Conservation (phyloP, 2,888 invertebrate species). For the Drosophila sordidula region DNA sequence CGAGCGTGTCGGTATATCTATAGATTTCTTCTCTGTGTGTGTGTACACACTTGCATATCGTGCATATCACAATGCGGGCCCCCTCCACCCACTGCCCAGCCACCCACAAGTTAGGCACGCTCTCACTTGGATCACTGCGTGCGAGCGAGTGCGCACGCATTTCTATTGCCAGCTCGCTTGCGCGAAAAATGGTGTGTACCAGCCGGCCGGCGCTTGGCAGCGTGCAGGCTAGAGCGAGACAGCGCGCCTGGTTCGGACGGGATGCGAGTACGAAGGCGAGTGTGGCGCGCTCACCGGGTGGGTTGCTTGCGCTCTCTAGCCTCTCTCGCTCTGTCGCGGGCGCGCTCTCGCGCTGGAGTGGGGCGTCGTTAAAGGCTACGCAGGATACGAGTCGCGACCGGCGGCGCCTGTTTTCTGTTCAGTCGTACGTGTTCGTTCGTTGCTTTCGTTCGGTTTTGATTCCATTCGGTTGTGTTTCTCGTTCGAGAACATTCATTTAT, state of each 20-base stretch:
- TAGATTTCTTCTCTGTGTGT: neutral
- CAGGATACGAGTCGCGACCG: conserved; percentile 38
- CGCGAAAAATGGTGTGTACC: conserved; percentile 71
- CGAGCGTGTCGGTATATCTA: too few species aligned
- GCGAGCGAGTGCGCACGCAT: conserved; percentile 10
- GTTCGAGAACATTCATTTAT: conserved; percentile 84
- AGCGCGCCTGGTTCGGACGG: conserved; percentile 4
- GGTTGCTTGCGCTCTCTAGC: conserved; percentile 37
- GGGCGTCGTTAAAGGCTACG: conserved; percentile 52
- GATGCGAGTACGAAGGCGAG: neutral
- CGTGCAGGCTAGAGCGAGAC: conserved; percentile 32
- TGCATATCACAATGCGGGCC: conserved; percentile 24
- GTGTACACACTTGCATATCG: conserved; percentile 38
- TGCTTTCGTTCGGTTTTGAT: conserved; percentile 85
- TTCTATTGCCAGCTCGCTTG: conserved; percentile 36
- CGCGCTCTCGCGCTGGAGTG: conserved; percentile 9
- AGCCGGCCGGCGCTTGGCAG: conserved; percentile 39
- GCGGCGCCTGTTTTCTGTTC: conserved; percentile 57
- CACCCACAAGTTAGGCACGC: conserved; percentile 1
- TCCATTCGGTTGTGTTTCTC: conserved; percentile 81
- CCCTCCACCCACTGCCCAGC: neutral
- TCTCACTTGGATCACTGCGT: neutral
- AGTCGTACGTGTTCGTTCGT: conserved; percentile 85
- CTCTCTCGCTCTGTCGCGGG: conserved; percentile 10
- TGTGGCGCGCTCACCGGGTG: conserved; percentile 26